Conservation (phyloP, 2,113 vertebrate genomes). For the Verasper variegatus region DNA sequence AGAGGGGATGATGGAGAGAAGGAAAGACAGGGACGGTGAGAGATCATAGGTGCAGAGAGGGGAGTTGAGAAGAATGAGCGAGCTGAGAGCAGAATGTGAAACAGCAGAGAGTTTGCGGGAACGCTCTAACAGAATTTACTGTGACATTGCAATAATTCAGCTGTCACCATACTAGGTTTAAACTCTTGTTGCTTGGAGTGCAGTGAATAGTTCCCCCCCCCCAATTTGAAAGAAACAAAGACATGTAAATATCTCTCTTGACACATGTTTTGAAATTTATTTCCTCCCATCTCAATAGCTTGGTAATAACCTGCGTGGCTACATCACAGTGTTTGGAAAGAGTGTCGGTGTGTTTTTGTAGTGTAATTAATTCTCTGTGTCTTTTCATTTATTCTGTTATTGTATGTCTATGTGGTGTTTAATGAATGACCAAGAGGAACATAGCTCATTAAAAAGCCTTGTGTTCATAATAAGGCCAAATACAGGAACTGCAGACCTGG, state of each 20-base stretch:
- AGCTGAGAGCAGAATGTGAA: slow-evolving; percentile 39
- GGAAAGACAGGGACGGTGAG: slow-evolving; percentile 46
- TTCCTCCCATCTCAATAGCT: slow-evolving; percentile 4
- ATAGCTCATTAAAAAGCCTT: slow-evolving; percentile 77
- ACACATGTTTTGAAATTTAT: not conserved
- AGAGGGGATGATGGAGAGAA: slow-evolving; percentile 71
- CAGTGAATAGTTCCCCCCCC: not conserved
- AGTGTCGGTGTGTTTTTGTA: slow-evolving; percentile 16
- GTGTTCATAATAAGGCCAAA: slow-evolving; percentile 76
- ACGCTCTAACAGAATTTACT: slow-evolving; percentile 51
- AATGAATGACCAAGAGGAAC: slow-evolving; percentile 73
- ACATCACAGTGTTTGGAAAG: not conserved
- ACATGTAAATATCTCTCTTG: slow-evolving; percentile 20
- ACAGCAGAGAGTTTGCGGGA: slow-evolving; percentile 46
- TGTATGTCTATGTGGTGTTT: slow-evolving; percentile 45
- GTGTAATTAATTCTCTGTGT: slow-evolving; percentile 31
- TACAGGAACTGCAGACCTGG: slow-evolving; percentile 81
- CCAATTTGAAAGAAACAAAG: slow-evolving; percentile 4
- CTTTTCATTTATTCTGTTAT: slow-evolving; percentile 47
- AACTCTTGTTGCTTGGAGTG: slow-evolving; percentile 36
- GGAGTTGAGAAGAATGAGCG: slow-evolving; percentile 53
- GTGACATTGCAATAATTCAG: slow-evolving; percentile 64
- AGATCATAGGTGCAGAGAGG: slow-evolving; percentile 58
- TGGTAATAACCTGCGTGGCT: slow-evolving; percentile 15
- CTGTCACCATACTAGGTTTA: slow-evolving; percentile 43